phyloP scores from a whole-genome alignment of 2,888 invertebrate species.

The Cremastinae sp. region DNA sequence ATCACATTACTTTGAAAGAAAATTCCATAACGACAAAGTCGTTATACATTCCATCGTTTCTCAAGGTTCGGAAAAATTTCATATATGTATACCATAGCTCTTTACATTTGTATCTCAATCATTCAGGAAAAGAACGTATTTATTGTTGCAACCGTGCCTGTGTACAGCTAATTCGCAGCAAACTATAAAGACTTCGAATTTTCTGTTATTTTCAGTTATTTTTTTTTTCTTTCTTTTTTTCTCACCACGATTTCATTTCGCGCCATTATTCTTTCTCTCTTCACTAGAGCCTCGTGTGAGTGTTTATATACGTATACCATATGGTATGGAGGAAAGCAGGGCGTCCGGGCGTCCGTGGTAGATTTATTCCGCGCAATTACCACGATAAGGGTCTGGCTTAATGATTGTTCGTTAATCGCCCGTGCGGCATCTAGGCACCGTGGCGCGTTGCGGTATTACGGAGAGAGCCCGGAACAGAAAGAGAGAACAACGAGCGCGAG shows the following conservation, averaged over 20 bases:
- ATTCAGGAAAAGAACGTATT: no score
- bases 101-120: no score
- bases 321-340: background rate
- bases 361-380: constrained; percentile 77
- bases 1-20: no score
- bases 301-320: constrained; percentile 2
- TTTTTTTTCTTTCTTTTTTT: background rate
- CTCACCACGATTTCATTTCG: constrained; percentile 22
- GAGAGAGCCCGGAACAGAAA: constrained; percentile 7
- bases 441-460: constrained; percentile 35
- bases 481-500: constrained; percentile 3
- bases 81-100: no score
- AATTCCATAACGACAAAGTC: no score
- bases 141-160: constrained; percentile 11
- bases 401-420: constrained; percentile 77
- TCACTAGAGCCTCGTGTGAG: background rate
- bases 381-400: constrained; percentile 72
- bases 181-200: no score
- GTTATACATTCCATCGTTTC: no score
- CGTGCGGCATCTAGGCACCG: constrained; percentile 60
- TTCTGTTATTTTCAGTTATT: constrained; percentile 20
- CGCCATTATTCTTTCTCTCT: constrained; percentile 22
- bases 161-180: constrained; percentile 16
- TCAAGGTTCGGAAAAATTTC: no score
- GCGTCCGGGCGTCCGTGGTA: constrained; percentile 54